phyloP scores from a whole-genome alignment of 64 coral and sea anemone species.

The Hydrozoanthus tunicans region DNA sequence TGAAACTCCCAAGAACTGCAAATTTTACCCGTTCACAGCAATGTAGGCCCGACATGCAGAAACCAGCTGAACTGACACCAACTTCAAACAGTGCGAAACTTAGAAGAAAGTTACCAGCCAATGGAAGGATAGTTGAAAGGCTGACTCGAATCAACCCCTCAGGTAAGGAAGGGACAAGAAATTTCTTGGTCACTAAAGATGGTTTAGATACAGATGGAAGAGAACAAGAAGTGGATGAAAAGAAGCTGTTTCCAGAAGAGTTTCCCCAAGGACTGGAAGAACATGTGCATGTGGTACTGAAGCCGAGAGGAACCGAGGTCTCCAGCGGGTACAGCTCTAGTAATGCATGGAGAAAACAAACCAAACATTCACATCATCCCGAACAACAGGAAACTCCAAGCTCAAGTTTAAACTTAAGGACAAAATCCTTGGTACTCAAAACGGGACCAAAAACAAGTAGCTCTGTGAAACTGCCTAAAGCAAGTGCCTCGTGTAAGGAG shows the following conservation, averaged over 20 bases:
- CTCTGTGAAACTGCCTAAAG: neutral
- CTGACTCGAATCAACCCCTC: neutral
- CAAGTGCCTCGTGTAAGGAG: neutral
- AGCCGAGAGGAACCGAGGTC: too few species aligned
- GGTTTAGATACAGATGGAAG: neutral
- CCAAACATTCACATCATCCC: too few species aligned
- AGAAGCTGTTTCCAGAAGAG: too few species aligned
- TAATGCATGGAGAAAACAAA: too few species aligned
- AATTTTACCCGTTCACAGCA: neutral
- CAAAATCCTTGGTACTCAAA: neutral
- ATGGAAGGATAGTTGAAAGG: neutral
- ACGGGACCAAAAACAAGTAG: neutral
- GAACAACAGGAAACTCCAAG: neutral
- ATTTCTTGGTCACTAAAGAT: neutral
- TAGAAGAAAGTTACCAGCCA: neutral
- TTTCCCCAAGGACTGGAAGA: too few species aligned
- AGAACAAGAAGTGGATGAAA: neutral
- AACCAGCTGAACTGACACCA: neutral
- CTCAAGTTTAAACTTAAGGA: too few species aligned
- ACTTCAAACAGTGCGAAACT: neutral
- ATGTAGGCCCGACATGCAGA: neutral
- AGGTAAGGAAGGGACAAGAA: neutral
- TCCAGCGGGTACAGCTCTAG: too few species aligned
- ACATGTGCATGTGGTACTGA: too few species aligned
- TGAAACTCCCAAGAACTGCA: neutral